Conservation (phyloP, 1,140 invertebrate species). For the Drosophila micromelanica region DNA sequence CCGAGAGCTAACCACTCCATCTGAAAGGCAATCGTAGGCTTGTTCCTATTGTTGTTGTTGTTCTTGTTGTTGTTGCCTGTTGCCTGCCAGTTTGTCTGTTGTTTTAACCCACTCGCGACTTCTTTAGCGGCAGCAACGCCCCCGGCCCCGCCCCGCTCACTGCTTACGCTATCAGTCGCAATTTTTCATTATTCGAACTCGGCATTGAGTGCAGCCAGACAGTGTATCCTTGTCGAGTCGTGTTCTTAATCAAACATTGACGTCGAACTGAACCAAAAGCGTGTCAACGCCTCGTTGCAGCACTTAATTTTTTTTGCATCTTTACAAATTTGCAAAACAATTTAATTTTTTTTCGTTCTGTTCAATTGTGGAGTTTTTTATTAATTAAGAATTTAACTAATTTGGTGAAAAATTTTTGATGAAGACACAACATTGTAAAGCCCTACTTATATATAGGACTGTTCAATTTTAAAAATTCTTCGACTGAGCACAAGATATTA, state of each 20-base stretch:
- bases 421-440: too few relatives aligned
- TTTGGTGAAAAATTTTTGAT: too few relatives aligned
- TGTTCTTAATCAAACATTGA: constrained; percentile 58
- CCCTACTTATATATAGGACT: too few relatives aligned
- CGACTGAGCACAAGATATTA: too few relatives aligned
- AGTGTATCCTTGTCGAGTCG: constrained; percentile 1
- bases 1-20: constrained; percentile 52
- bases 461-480: too few relatives aligned
- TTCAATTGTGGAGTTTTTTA: too few relatives aligned
- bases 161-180: constrained; percentile 55
- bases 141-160: too few relatives aligned
- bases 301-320: background rate
- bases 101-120: constrained; percentile 40
- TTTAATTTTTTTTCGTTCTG: background rate
- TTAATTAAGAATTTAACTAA: too few relatives aligned
- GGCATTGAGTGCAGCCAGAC: constrained; percentile 9
- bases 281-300: constrained; percentile 30
- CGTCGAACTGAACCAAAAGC: constrained; percentile 18
- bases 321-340: background rate
- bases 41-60: constrained; percentile 26
- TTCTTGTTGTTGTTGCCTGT: constrained; percentile 4
- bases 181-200: constrained; percentile 66
- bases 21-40: constrained; percentile 47
- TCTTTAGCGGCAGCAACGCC: background rate
- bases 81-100: constrained; percentile 20